These are phyloP conservation scores for Oreochromis grahami DNA, from an alignment of 2,797 vertebrate genomes.

Conservation along the genomic window DNA sequence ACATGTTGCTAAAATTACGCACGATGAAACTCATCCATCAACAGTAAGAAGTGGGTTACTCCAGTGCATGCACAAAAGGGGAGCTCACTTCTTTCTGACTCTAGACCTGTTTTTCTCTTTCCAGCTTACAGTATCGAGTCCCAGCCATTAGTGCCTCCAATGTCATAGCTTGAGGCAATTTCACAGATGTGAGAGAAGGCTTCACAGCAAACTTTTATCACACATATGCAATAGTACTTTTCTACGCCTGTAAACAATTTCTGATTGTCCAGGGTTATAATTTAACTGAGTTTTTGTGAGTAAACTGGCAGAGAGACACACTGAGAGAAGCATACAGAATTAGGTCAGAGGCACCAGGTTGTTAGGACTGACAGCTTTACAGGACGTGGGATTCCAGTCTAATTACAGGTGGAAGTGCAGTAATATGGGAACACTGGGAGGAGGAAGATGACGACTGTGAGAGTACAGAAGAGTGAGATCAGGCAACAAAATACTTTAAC, in stretches of 20 bases:
- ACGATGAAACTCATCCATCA: not conserved
- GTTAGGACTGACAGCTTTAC: slow-evolving; percentile 71
- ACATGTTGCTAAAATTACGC: not conserved
- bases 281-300: not conserved
- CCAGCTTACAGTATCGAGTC: not conserved
- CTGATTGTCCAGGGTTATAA: not conserved
- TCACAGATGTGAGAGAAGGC: not conserved
- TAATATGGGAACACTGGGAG: slow-evolving; percentile 34
- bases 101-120: not conserved
- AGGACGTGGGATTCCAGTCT: slow-evolving; percentile 67
- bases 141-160: not conserved
- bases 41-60: not conserved
- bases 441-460: slow-evolving; percentile 28
- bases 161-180: not conserved
- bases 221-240: not conserved
- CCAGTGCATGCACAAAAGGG: not conserved
- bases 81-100: not conserved
- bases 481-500: not conserved
- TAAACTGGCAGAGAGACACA: not conserved
- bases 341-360: slow-evolving; percentile 69
- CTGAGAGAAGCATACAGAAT: slow-evolving; percentile 8
- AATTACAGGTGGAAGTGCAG: slow-evolving; percentile 71
- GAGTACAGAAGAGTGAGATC: slow-evolving; percentile 2
- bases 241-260: not conserved
- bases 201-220: not conserved